Conservation (phyloP, 2,797 vertebrate genomes). For the Bradypodion pumilum region DNA sequence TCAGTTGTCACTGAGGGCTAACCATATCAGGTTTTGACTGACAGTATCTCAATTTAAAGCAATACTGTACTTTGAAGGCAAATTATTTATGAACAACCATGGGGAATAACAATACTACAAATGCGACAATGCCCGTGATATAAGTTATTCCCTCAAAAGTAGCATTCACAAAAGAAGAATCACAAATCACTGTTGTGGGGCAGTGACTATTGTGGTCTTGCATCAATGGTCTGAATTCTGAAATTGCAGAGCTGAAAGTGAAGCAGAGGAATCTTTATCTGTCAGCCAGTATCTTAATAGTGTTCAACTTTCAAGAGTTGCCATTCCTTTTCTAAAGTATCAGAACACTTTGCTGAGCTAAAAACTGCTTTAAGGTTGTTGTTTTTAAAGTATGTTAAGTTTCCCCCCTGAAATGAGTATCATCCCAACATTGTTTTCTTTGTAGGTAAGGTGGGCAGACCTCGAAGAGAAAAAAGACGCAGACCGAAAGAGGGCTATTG, state of each 20-base stretch:
- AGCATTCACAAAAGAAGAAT: background rate
- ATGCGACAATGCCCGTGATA: background rate
- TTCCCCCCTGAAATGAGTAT: slow-evolving; percentile 45
- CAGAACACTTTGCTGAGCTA: slow-evolving; percentile 21
- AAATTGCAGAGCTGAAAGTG: slow-evolving; percentile 24
- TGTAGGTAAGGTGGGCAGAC: slow-evolving; percentile 97
- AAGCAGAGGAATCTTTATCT: background rate
- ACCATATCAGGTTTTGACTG: background rate
- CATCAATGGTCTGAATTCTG: background rate
- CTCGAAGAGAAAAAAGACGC: slow-evolving; percentile 98
- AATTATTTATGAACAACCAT: background rate
- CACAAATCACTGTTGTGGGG: background rate
- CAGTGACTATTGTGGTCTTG: background rate
- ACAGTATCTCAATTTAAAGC: background rate
- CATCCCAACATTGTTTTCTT: slow-evolving; percentile 65
- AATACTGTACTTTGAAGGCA: background rate
- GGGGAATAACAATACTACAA: background rate
- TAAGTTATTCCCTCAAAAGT: slow-evolving; percentile 19
- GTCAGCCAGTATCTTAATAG: background rate
- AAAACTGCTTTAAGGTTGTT: slow-evolving; percentile 26
- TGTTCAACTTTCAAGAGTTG: background rate
- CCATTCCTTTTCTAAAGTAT: background rate
- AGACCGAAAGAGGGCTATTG: slow-evolving; percentile 96
- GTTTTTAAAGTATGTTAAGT: slow-evolving; percentile 6
- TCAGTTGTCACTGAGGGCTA: background rate